Conservation (phyloP, 1,140 invertebrate species). For the Littorina saxatilis region DNA sequence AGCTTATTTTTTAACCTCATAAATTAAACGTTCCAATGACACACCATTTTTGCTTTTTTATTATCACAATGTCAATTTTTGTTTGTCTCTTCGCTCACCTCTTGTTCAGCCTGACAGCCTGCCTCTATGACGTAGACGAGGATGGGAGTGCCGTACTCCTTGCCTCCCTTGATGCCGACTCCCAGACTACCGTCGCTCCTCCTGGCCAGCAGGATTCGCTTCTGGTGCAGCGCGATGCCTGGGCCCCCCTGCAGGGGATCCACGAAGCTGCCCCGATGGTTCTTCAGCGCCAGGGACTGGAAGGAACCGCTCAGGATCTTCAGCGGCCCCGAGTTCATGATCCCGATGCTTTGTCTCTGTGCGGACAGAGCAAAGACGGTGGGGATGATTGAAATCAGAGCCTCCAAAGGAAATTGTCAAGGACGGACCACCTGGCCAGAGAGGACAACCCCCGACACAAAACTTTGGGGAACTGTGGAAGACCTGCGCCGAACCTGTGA, state of each 20-base stretch:
- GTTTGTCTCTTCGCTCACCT: slow-evolving; percentile 80
- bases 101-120: slow-evolving; percentile 92
- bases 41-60: too few relatives aligned
- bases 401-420: too few relatives aligned
- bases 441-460: too few relatives aligned
- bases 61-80: too few relatives aligned
- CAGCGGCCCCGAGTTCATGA: slow-evolving; percentile 21
- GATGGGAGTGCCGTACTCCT: slow-evolving; percentile 98
- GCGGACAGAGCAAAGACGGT: background rate
- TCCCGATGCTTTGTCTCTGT: slow-evolving; percentile 1
- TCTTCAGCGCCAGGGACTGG: slow-evolving; percentile 16
- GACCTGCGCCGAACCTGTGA: too few relatives aligned
- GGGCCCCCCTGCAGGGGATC: background rate
- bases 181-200: slow-evolving; percentile 82
- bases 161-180: slow-evolving; percentile 96
- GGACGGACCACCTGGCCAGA: too few relatives aligned
- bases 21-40: too few relatives aligned
- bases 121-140: slow-evolving; percentile 82
- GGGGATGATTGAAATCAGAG: too few relatives aligned
- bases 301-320: slow-evolving; percentile 42
- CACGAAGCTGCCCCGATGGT: too few relatives aligned
- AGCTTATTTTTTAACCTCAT: too few relatives aligned
- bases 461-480: too few relatives aligned
- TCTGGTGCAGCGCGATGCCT: background rate
- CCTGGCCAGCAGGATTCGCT: slow-evolving; percentile 56